Evolutionary conservation across 2,797 vertebrate species (phyloP), one percentile per base, ranked within the genome.

Genomic region (Sebastes wilsoni): DNA sequence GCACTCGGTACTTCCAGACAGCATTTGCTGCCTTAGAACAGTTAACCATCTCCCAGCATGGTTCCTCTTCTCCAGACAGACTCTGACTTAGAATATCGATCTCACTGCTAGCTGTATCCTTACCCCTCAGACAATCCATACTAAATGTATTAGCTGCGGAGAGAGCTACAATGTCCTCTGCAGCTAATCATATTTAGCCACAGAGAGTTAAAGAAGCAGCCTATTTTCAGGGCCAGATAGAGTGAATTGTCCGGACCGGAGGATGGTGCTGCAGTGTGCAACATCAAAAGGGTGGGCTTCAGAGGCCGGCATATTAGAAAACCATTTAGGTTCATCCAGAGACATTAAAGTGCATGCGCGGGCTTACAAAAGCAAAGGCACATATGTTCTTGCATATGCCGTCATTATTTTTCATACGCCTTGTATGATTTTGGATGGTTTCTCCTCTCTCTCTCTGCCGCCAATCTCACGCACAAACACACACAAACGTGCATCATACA

Each of bases 91-190:
- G 88, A 90, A 90, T 94, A 95, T 95, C 85, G 94, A 95, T 95
- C 93, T 58, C 81, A 55, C 82, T 38, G 64, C 85, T 76, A 73
- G 91, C 93, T 90, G 92, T 92, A 94, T 92, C 92, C 92, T 90
- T 93, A 90, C 87, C 90, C 93, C 85, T 90, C 92, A 94, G 92
- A 93, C 94, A 88, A 94, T 95, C 94, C 93, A 95, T 95, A 93
- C 93, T 94, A 95, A 95, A 92, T 90, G 92, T 94, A 94, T 95
- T 94, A 95, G 91, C 87, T 91, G 93, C 86, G 92, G 94, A 92
- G 91, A 94, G 93, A 93, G 93, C 93, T 94, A 94, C 94, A 94
- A 93, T 95, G 94, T 94, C 94, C 94, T 94, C 93, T 94, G 92
- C 77, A 87, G 92, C 94, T 94, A 94, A 95, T 94, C 94, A 93